These are phyloP conservation scores for Eidolon dupreanum DNA, from an alignment of 2,797 vertebrate genomes.

Conservation along the genomic window DNA sequence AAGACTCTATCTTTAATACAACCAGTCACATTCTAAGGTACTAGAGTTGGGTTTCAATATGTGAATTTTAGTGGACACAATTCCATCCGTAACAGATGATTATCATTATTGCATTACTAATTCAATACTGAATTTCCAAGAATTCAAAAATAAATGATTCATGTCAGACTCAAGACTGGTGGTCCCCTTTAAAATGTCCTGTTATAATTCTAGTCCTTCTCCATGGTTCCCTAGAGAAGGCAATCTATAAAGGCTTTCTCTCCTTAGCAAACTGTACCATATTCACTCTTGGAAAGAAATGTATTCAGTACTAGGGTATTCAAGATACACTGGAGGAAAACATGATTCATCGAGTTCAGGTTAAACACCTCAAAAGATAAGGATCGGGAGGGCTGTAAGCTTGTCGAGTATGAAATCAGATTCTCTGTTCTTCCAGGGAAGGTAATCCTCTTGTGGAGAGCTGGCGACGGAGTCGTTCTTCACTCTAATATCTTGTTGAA, in stretches of 20 bases:
- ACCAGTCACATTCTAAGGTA: background rate
- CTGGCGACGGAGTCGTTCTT: background rate
- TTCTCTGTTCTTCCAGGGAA: background rate
- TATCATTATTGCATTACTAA: background rate
- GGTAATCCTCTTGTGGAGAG: background rate
- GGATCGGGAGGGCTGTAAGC: background rate
- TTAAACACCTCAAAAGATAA: background rate
- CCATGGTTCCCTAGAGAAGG: background rate
- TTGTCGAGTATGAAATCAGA: background rate
- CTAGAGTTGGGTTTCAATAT: background rate
- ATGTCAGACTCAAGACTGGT: background rate
- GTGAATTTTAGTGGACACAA: background rate
- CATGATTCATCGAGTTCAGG: conserved; percentile 11
- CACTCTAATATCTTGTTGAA: background rate
- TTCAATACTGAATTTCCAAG: background rate
- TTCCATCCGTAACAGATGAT: background rate
- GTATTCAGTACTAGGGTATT: background rate
- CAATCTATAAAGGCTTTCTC: background rate
- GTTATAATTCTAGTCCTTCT: background rate
- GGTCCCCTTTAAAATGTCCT: background rate
- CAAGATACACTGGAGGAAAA: background rate
- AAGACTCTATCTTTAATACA: background rate
- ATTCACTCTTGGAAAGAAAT: background rate
- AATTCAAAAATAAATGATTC: conserved; percentile 2
- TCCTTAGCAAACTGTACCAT: background rate